Conservation (phyloP, 2,113 vertebrate genomes). For the Gallinago undulata region DNA sequence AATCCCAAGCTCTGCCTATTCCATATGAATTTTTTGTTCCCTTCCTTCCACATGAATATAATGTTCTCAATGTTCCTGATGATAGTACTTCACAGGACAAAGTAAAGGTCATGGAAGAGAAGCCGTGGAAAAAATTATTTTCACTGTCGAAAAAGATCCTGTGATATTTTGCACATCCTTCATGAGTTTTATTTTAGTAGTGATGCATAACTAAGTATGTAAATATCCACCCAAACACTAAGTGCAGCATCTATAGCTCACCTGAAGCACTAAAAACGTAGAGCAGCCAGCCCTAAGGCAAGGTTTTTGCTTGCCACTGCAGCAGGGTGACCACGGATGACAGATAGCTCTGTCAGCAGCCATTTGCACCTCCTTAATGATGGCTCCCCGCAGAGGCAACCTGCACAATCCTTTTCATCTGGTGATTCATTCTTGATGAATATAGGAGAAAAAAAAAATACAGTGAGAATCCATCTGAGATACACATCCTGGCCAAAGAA, state of each 20-base stretch:
- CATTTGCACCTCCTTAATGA: background rate
- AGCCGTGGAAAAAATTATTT: background rate
- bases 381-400: background rate
- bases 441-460: background rate
- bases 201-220: background rate
- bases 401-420: background rate
- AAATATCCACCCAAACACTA: background rate
- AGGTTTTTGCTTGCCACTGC: background rate
- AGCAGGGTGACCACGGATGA: accelerated
- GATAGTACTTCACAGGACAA: background rate
- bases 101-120: background rate
- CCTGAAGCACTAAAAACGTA: background rate
- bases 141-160: background rate
- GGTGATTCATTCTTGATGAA: background rate
- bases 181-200: background rate
- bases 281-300: background rate
- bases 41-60: background rate
- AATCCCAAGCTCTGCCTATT: background rate
- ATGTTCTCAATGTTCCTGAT: background rate
- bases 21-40: background rate
- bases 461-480: background rate
- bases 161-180: background rate
- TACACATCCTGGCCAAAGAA: background rate
- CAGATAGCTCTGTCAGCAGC: background rate
- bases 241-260: background rate